These are phyloP conservation scores for Polyommatus icarus DNA, from an alignment of 2,888 invertebrate species.

Conservation along the genomic window DNA sequence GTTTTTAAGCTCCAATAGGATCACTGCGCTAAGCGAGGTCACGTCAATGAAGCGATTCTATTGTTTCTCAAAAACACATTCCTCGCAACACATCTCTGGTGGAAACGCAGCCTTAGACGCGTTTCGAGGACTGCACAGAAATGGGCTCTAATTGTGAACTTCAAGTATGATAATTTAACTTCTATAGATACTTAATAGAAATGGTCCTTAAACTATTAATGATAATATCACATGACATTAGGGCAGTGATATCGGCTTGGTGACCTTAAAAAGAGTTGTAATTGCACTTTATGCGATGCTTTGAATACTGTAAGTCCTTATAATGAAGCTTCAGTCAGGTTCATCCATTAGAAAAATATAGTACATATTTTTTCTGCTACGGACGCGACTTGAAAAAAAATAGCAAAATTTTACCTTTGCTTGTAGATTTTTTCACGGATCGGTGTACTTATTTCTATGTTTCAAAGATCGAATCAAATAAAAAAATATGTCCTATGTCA, in stretches of 20 bases:
- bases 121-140: neutral
- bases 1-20: too few species aligned
- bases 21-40: too few species aligned
- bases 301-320: neutral
- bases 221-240: neutral
- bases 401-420: neutral
- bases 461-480: neutral
- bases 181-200: neutral
- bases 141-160: neutral
- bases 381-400: neutral
- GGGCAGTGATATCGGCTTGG: neutral
- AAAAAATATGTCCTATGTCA: neutral
- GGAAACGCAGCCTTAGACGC: too few species aligned
- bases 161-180: neutral
- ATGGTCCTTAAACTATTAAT: neutral
- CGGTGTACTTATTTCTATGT: neutral
- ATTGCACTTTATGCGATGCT: neutral
- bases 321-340: too few species aligned
- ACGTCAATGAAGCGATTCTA: too few species aligned
- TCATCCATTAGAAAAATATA: too few species aligned
- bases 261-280: neutral
- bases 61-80: too few species aligned
- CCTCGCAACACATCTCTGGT: too few species aligned
- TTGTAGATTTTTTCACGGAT: neutral
- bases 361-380: neutral